Evolutionary conservation across 92 coral and sea anemone species (phyloP).

Genomic region (Zoanthus gigantus): DNA sequence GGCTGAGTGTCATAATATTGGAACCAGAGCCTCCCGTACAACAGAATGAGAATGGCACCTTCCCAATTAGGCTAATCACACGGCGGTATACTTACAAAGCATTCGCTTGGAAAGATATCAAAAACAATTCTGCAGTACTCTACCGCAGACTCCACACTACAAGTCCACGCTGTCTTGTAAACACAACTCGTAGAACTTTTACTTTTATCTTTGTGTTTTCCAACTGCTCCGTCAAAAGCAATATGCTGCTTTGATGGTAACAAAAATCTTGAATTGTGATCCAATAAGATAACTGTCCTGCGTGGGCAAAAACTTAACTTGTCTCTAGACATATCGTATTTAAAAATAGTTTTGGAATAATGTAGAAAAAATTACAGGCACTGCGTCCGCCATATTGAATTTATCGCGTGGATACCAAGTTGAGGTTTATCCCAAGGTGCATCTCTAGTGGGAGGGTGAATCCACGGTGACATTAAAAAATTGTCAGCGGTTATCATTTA

Average conservation of each 20-base stretch:
- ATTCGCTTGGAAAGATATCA: slow-evolving; percentile 90
- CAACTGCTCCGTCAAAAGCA: slow-evolving; percentile 84
- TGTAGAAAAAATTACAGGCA: not conserved
- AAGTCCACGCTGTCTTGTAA: slow-evolving; percentile 95
- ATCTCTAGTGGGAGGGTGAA: no score
- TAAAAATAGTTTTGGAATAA: not conserved
- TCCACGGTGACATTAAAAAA: no score
- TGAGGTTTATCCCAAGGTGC: not conserved
- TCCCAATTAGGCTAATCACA: not conserved
- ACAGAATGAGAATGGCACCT: no score
- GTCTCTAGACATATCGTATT: slow-evolving; percentile 54
- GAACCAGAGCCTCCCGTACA: no score
- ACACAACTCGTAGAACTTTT: slow-evolving; percentile 69
- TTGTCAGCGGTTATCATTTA: no score
- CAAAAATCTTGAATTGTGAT: slow-evolving; percentile 82
- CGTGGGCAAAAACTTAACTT: slow-evolving; percentile 74
- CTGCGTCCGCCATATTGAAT: slow-evolving; percentile 70
- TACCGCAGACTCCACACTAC: slow-evolving; percentile 93
- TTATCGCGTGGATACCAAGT: slow-evolving; percentile 58
- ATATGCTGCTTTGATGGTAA: slow-evolving; percentile 90
- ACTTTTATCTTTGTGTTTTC: slow-evolving; percentile 69
- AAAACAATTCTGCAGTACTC: slow-evolving; percentile 97
- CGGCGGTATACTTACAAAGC: slow-evolving; percentile 71
- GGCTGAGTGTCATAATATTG: no score
- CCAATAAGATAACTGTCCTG: slow-evolving; percentile 88